A percentile compares a stretch with the other conserved stretches of the same genome.
Conservation (phyloP, 2,113 vertebrate species). For the Oenanthe oenanthe region DNA sequence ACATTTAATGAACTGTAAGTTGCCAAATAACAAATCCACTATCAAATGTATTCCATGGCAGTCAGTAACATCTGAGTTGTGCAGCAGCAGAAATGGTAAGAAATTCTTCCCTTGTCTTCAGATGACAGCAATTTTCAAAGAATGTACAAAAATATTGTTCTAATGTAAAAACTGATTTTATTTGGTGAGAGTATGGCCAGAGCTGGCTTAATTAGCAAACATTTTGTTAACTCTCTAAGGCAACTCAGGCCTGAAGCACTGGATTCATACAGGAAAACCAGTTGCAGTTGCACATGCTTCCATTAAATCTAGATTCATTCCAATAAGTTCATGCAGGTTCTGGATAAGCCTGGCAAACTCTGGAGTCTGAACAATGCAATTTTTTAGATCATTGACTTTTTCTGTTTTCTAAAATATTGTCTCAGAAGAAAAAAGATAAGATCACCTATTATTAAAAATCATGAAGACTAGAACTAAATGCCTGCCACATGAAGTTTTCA, state of each 20-base stretch:
- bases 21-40: background rate
- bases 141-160: background rate
- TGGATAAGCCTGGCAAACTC: background rate
- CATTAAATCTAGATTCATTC: background rate
- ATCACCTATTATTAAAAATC: background rate
- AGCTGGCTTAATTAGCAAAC: background rate
- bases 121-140: background rate
- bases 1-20: slow-evolving; percentile 49
- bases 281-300: background rate
- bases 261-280: background rate
- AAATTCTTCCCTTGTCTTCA: slow-evolving; percentile 15
- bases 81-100: background rate
- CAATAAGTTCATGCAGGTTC: background rate
- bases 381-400: background rate
- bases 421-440: background rate
- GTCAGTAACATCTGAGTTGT: background rate
- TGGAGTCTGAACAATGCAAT: background rate
- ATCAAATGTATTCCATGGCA: background rate
- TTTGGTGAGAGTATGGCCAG: background rate
- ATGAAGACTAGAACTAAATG: background rate
- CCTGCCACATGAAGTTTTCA: background rate
- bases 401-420: background rate
- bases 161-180: background rate
- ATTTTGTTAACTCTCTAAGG: background rate
- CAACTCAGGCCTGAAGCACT: background rate